Conservation (phyloP, 2,113 vertebrate species). For the Glaucomys volans region DNA sequence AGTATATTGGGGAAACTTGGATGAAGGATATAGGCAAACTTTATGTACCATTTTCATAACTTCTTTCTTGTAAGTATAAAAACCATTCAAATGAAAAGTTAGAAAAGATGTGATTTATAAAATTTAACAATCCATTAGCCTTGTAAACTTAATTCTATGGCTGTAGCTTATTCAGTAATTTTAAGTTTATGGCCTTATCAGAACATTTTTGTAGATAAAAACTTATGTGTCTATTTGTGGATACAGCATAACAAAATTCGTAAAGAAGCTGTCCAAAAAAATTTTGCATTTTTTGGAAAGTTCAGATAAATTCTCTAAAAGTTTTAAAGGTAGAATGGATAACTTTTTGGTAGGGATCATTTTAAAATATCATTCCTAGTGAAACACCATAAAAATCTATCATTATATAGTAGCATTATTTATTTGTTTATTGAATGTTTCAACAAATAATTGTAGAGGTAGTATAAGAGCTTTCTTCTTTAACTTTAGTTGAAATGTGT, state of each 20-base stretch:
- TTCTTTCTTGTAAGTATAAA: not conserved
- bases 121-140: not conserved
- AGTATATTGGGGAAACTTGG: not conserved
- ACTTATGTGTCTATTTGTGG: not conserved
- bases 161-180: slow-evolving; percentile 7
- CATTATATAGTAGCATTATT: not conserved
- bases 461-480: not conserved
- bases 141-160: not conserved
- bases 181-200: slow-evolving; percentile 10
- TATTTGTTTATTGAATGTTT: not conserved
- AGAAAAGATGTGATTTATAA: slow-evolving; percentile 18
- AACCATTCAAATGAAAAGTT: not conserved
- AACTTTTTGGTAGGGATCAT: not conserved
- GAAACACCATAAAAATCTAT: not conserved
- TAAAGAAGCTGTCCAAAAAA: too few relatives aligned
- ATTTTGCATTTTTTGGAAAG: not conserved
- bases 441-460: not conserved
- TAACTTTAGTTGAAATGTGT: slow-evolving; percentile 9
- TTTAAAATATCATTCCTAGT: not conserved
- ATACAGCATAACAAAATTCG: not conserved
- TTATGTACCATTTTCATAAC: not conserved
- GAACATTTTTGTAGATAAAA: not conserved
- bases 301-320: not conserved
- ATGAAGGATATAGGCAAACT: not conserved
- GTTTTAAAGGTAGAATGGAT: not conserved